phyloP scores from a whole-genome alignment of 2,797 vertebrate genomes.

The Ispidina lecontei region DNA sequence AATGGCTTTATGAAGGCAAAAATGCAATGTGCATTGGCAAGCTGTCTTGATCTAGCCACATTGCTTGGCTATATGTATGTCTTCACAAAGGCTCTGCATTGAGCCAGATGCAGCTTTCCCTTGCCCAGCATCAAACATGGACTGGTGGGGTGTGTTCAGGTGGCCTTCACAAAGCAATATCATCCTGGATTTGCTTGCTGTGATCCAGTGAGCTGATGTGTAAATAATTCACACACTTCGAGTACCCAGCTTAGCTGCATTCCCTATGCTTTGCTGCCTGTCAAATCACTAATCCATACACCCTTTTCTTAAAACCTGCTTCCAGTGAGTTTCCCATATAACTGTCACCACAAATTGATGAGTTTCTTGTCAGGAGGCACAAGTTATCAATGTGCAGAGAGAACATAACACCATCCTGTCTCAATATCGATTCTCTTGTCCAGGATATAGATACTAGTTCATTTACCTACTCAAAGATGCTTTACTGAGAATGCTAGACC shows the following conservation, averaged over 20 bases:
- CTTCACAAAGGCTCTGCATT: slow-evolving; percentile 1
- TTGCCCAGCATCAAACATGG: background rate
- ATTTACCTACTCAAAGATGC: background rate
- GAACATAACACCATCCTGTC: background rate
- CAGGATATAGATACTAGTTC: background rate
- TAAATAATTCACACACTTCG: slow-evolving; percentile 18
- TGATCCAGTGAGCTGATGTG: background rate
- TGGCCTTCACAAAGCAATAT: background rate
- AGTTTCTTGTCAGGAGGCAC: slow-evolving; percentile 23
- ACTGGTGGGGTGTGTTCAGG: background rate
- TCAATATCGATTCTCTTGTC: background rate
- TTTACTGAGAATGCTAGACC: background rate
- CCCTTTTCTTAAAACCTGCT: slow-evolving; percentile 47
- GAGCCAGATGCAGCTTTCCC: slow-evolving; percentile 27
- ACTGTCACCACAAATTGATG: slow-evolving; percentile 50
- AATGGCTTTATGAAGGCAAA: background rate
- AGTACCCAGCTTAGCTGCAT: slow-evolving; percentile 17
- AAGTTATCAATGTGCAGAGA: background rate
- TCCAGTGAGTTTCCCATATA: slow-evolving; percentile 42
- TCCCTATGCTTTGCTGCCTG: slow-evolving; percentile 38
- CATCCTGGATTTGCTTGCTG: background rate
- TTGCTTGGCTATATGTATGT: slow-evolving; percentile 11
- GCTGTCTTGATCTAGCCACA: background rate
- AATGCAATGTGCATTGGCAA: slow-evolving; percentile 12
- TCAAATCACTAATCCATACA: background rate